Conservation (phyloP, 2,113 vertebrate species). For the Rhabdomys dilectus region DNA sequence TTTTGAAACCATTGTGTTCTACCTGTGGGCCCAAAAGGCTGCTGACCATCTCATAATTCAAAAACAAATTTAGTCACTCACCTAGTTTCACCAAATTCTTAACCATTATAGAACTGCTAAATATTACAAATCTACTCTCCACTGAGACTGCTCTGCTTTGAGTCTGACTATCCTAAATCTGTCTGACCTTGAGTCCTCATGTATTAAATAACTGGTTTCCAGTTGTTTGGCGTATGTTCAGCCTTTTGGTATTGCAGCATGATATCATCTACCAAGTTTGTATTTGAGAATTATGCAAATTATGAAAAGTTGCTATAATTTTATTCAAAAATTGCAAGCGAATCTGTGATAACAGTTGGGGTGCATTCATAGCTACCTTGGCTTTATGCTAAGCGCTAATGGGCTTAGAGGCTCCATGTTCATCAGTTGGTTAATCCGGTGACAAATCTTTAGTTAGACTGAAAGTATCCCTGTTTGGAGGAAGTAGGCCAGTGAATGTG, state of each 20-base stretch:
- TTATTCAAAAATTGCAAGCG: background rate
- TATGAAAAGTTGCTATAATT: no score
- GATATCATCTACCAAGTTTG: background rate
- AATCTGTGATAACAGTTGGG: no score
- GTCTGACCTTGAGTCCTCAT: background rate
- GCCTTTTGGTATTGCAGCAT: background rate
- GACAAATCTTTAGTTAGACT: background rate
- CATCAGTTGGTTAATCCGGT: background rate
- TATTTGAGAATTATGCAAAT: background rate
- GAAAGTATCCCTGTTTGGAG: background rate
- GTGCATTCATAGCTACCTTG: background rate
- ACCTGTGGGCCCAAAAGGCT: background rate
- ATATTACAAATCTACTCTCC: background rate
- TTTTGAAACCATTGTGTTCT: background rate
- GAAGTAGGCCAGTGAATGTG: no score
- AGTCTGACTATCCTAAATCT: background rate
- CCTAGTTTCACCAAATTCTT: background rate
- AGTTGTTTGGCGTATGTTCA: background rate
- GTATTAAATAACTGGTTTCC: background rate
- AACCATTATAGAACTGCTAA: background rate
- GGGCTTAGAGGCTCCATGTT: background rate
- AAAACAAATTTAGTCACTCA: background rate
- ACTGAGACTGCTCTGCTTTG: background rate
- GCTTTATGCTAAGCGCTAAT: background rate
- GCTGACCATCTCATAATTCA: background rate